Base-by-base conservation (phyloP, 2,888 invertebrate species). In the Drosophila falleni region DNA sequence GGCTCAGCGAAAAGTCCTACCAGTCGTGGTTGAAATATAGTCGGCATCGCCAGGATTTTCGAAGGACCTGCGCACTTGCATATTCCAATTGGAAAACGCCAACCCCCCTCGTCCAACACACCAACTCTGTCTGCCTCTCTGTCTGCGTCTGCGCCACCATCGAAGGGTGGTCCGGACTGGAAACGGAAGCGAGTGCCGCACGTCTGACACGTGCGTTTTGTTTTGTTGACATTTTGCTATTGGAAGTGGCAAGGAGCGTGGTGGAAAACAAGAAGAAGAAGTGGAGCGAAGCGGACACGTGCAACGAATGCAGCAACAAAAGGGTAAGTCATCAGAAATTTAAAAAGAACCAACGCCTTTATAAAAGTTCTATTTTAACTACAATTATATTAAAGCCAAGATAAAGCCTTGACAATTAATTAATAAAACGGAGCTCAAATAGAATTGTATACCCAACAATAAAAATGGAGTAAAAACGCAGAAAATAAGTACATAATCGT, bases 41-140 rank as follows among this genome's bases (percentile, higher is more conserved):
- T 71, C 78, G 78, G 59, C 79, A 76, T 58, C 56, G 73, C 64
- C 80, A 92, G 91, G 91, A 92, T 89, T 78, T 82, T 86, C 80
- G 75, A 90, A 90, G 89, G 89, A 90, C 92, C 81, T 91, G 92
- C 91, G 91, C 92, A 90, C 86, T 71, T 81, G 54, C 33, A 23
- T 35, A 56, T 90, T 91, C 91, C 87, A 89, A 85, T 72, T 80
- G 76, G 81, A 83, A 83, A 81, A 42, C 41, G 51, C 73, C 71
- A 71, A 49, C 62, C 56, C 58, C 42, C 50, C 47, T 46, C 29
- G 16, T 39, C 23, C 47, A 56, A 13, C 31, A 13, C 31, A 11
- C 33, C 41, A 19, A 42, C 55, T 42, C 66, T 49, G 23, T 33
- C 19, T 50, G 49, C 47, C 63, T 11, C 56, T 19, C 2, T 15